phyloP scores from a whole-genome alignment of 2,888 invertebrate genomes.

The Mythimna loreyi region DNA sequence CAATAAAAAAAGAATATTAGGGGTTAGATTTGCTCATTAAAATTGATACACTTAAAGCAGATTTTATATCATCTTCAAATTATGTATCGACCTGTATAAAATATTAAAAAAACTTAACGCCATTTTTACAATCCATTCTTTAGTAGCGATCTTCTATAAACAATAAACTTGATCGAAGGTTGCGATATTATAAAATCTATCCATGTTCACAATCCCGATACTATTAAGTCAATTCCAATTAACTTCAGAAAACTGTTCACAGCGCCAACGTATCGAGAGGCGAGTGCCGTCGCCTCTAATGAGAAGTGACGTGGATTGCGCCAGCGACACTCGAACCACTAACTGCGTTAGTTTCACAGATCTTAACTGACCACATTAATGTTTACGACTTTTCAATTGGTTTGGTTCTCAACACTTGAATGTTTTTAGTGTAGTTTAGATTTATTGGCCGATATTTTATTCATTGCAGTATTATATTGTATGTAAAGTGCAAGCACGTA shows the following conservation, averaged over 20 bases:
- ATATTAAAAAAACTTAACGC: too few relatives aligned
- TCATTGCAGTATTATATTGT: too few relatives aligned
- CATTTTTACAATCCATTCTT: too few relatives aligned
- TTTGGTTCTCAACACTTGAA: slow-evolving; percentile 30
- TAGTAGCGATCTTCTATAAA: too few relatives aligned
- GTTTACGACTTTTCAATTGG: slow-evolving; percentile 38
- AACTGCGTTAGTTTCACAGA: slow-evolving; percentile 36
- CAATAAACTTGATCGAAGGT: too few relatives aligned
- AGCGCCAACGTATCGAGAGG: slow-evolving; percentile 10
- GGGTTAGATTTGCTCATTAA: too few relatives aligned
- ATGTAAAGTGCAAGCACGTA: too few relatives aligned
- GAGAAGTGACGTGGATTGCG: slow-evolving; percentile 47
- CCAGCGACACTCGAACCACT: slow-evolving; percentile 30
- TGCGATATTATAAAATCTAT: not conserved
- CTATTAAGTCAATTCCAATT: slow-evolving; percentile 27
- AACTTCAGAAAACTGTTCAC: slow-evolving; percentile 21
- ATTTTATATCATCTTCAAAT: too few relatives aligned
- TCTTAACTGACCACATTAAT: slow-evolving; percentile 43
- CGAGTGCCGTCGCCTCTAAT: slow-evolving; percentile 26
- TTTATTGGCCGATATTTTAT: slow-evolving; percentile 4
- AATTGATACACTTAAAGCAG: too few relatives aligned
- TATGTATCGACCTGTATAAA: too few relatives aligned
- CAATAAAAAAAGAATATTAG: too few relatives aligned
- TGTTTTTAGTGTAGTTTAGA: not conserved
- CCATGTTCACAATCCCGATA: not conserved